These are phyloP conservation scores for Chromobotia macracanthus DNA, from an alignment of 2,797 vertebrate species.

Conservation along the genomic window DNA sequence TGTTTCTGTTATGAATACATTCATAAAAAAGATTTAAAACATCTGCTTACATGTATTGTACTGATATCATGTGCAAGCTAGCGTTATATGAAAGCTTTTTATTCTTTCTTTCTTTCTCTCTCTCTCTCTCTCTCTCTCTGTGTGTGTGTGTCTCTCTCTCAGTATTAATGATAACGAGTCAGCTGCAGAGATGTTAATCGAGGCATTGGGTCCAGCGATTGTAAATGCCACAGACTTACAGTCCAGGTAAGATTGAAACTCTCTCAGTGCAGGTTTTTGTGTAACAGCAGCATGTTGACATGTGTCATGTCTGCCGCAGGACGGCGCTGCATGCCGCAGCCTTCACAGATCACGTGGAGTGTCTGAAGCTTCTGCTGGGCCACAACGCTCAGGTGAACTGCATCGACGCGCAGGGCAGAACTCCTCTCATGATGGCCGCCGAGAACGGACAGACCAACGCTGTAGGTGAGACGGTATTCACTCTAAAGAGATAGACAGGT, in stretches of 20 bases:
- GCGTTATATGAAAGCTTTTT: too few species aligned
- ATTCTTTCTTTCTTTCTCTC: background rate
- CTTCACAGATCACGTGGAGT: constrained; percentile 96
- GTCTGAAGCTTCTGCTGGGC: constrained; percentile 95
- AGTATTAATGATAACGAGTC: constrained; percentile 96
- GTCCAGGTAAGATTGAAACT: constrained; percentile 83
- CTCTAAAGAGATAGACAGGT: background rate
- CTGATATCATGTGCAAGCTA: too few species aligned
- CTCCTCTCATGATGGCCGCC: constrained; percentile 97
- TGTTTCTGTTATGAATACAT: too few species aligned
- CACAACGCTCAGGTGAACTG: constrained; percentile 94
- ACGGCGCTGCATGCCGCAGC: constrained; percentile 95
- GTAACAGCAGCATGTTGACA: background rate
- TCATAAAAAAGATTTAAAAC: too few species aligned
- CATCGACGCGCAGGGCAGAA: constrained; percentile 89
- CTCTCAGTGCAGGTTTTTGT: background rate
- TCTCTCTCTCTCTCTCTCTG: constrained; percentile 48
- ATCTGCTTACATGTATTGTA: too few species aligned
- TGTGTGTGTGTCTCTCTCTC: constrained; percentile 64
- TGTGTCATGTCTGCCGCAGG: constrained; percentile 68
- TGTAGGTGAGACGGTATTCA: constrained; percentile 82
- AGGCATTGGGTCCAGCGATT: constrained; percentile 83
- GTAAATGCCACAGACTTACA: constrained; percentile 89
- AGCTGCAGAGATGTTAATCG: constrained; percentile 94
- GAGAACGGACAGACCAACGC: constrained; percentile 94